These are phyloP conservation scores for Trichopoda pennipes DNA, from an alignment of 2,888 invertebrate species.

Conservation along the genomic window DNA sequence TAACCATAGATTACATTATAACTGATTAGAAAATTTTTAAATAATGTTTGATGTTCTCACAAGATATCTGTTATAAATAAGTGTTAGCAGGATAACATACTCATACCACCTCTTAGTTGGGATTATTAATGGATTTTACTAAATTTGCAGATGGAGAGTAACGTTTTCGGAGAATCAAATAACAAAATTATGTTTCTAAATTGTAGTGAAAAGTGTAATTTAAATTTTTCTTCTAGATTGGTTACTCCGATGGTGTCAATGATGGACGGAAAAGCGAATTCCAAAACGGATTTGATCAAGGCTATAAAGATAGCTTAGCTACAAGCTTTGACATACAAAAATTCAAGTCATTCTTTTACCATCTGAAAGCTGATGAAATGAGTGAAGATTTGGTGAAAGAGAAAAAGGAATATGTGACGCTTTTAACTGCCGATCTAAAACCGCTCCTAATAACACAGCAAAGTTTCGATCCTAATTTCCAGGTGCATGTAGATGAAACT, in stretches of 20 bases:
- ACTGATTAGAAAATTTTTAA: no score
- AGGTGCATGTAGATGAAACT: slow-evolving; percentile 71
- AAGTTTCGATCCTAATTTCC: slow-evolving; percentile 64
- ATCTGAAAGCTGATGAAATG: slow-evolving; percentile 33
- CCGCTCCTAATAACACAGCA: slow-evolving; percentile 66
- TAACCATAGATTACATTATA: no score
- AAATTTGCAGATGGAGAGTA: no score
- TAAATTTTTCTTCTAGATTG: slow-evolving; percentile 82
- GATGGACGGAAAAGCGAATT: slow-evolving; percentile 85
- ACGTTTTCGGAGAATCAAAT: no score
- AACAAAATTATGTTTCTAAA: no score
- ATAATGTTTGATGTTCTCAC: no score
- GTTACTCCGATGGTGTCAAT: slow-evolving; percentile 86
- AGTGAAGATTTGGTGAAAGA: slow-evolving; percentile 16
- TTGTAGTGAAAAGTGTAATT: no score
- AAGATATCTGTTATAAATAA: no score
- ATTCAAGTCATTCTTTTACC: slow-evolving; percentile 70
- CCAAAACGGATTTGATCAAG: slow-evolving; percentile 86
- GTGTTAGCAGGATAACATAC: no score
- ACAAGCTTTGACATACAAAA: slow-evolving; percentile 83
- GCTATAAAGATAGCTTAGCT: slow-evolving; percentile 85
- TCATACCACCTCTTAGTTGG: no score
- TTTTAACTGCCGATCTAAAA: slow-evolving; percentile 58
- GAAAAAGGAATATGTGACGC: slow-evolving; percentile 50
- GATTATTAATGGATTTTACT: no score